These are phyloP conservation scores for Symphodus melops DNA, from an alignment of 2,113 vertebrate species.

Conservation along the genomic window DNA sequence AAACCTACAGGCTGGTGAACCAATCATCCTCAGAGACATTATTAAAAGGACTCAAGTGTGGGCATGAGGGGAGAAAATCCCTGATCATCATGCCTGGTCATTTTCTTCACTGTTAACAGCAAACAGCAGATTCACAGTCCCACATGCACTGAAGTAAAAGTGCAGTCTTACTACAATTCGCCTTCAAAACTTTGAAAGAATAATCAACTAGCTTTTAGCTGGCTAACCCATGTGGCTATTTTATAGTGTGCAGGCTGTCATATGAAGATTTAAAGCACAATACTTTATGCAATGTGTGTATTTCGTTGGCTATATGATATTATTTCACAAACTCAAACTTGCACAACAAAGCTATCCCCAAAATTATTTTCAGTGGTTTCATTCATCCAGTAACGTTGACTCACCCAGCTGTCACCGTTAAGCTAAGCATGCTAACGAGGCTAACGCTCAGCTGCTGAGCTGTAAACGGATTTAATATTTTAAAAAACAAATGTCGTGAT, in stretches of 20 bases:
- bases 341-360: background rate
- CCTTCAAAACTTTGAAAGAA: background rate
- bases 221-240: constrained; percentile 60
- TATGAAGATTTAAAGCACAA: background rate
- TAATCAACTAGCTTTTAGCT: constrained; percentile 37
- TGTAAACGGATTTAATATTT: background rate
- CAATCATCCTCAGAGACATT: too few species aligned
- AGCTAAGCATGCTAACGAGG: constrained; percentile 62
- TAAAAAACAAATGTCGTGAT: constrained; percentile 12
- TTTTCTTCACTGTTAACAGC: background rate
- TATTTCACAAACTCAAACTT: background rate
- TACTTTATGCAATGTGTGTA: background rate
- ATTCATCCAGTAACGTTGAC: constrained; percentile 46
- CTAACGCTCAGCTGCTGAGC: constrained; percentile 37
- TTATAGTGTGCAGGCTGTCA: background rate
- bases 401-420: constrained; percentile 70
- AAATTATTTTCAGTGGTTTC: constrained; percentile 3
- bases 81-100: constrained; percentile 43
- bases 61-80: constrained; percentile 9
- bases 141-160: background rate
- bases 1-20: background rate
- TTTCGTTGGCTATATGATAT: background rate
- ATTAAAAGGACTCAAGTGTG: background rate
- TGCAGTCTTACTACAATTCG: background rate
- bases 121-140: background rate